Conservation (phyloP, 2,888 invertebrate genomes). For the Andrena bicolor region DNA sequence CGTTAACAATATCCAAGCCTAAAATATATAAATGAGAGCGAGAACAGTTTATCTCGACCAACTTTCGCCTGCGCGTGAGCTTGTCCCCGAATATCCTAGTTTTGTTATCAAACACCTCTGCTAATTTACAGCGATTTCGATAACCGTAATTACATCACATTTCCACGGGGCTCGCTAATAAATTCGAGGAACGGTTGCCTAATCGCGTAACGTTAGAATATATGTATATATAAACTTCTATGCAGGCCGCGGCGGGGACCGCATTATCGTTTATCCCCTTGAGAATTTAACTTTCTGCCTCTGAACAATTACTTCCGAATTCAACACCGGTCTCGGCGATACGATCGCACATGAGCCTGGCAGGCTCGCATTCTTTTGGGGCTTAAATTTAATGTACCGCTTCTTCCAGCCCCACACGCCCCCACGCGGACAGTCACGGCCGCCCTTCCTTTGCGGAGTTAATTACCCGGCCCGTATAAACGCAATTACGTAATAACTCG, state of each 20-base stretch:
- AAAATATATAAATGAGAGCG: too few relatives aligned
- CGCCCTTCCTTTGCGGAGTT: conserved; percentile 49
- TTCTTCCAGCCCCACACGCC: not conserved
- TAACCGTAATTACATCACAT: conserved; percentile 23
- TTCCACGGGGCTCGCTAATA: conserved; percentile 9
- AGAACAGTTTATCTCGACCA: too few relatives aligned
- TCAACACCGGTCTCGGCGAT: conserved; percentile 31
- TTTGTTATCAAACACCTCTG: not conserved
- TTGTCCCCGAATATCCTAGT: not conserved
- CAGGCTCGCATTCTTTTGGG: conserved; percentile 27
- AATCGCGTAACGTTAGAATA: conserved; percentile 29
- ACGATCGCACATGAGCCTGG: conserved; percentile 32
- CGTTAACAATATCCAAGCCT: too few relatives aligned
- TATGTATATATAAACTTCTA: conserved; percentile 14
- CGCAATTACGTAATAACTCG: conserved; percentile 70
- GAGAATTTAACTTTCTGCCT: conserved; percentile 28
- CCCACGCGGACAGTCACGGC: not conserved
- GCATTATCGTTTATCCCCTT: conserved; percentile 20
- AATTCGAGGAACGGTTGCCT: conserved; percentile 22
- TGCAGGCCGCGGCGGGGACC: not conserved
- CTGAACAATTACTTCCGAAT: conserved; percentile 51
- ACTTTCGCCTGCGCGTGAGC: too few relatives aligned
- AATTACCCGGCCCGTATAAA: conserved; percentile 67
- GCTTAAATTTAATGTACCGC: conserved; percentile 50
- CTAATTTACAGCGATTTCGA: conserved; percentile 22